Evolutionary conservation across 2,113 vertebrate genomes (phyloP).

Genomic region (Rhagologus leucostigma): DNA sequence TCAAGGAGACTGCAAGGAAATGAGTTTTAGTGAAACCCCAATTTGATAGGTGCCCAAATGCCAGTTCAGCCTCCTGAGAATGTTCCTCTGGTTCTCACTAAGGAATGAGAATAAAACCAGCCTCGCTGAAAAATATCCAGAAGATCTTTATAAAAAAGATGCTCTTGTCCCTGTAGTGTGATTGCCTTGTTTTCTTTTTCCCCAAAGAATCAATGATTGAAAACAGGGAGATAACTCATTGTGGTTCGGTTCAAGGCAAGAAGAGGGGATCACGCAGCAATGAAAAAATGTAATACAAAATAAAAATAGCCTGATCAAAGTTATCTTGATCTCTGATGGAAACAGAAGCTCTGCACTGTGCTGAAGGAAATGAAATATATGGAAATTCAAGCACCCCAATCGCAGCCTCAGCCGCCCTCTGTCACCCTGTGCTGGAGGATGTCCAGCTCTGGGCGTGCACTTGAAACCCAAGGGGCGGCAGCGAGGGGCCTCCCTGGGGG

Average conservation of each 20-base stretch:
- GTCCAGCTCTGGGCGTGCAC: background rate
- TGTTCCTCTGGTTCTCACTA: background rate
- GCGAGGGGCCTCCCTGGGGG: rapidly evolving
- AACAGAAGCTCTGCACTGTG: background rate
- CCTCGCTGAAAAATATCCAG: background rate
- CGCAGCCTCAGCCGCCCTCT: background rate
- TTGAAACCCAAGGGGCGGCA: background rate
- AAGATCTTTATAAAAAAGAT: background rate
- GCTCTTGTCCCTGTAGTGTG: background rate
- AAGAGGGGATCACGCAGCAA: background rate
- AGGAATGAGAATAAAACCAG: background rate
- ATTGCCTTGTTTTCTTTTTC: background rate
- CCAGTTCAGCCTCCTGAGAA: background rate
- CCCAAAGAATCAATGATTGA: background rate
- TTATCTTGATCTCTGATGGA: background rate
- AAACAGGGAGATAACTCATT: background rate
- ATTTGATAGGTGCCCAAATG: conserved; percentile 12
- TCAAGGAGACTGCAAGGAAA: background rate
- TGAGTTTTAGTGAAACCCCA: background rate
- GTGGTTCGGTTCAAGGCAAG: background rate
- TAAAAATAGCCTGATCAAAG: background rate
- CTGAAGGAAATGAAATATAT: background rate
- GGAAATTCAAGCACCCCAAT: background rate
- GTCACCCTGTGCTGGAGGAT: rapidly evolving
- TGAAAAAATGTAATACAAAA: background rate